Conservation (phyloP, 1,140 invertebrate genomes). For the Dysdera silvatica region DNA sequence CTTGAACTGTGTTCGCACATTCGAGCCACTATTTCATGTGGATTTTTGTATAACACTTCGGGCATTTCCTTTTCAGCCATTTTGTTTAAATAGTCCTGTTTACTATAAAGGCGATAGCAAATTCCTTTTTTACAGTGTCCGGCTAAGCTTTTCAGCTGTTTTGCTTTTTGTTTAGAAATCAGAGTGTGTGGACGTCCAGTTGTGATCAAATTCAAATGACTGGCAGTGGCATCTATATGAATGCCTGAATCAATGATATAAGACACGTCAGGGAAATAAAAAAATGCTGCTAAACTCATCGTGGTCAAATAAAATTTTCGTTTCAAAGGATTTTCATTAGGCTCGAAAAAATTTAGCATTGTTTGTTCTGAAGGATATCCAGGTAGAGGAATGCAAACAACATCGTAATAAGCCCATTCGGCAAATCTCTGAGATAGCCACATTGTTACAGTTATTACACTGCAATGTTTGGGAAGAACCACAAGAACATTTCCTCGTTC, state of each 20-base stretch:
- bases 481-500: no score
- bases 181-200: not conserved
- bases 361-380: no score
- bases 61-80: not conserved
- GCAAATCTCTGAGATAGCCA: no score
- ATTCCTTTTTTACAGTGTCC: not conserved
- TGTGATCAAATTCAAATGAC: not conserved
- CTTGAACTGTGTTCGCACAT: not conserved
- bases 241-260: conserved; percentile 8
- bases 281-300: not conserved
- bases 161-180: not conserved
- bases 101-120: conserved; percentile 10
- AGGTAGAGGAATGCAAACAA: no score
- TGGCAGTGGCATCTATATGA: not conserved
- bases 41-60: not conserved
- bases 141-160: not conserved
- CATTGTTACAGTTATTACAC: no score
- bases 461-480: no score
- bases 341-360: no score
- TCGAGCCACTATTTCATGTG: not conserved
- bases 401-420: no score
- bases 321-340: no score
- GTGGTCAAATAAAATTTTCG: not conserved
- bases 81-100: not conserved
- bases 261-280: not conserved